A percentile compares a stretch with the other conserved stretches of the same genome.
These are phyloP conservation scores for Argyresthia albistria DNA, from an alignment of 2,888 invertebrate genomes.

Conservation along the genomic window DNA sequence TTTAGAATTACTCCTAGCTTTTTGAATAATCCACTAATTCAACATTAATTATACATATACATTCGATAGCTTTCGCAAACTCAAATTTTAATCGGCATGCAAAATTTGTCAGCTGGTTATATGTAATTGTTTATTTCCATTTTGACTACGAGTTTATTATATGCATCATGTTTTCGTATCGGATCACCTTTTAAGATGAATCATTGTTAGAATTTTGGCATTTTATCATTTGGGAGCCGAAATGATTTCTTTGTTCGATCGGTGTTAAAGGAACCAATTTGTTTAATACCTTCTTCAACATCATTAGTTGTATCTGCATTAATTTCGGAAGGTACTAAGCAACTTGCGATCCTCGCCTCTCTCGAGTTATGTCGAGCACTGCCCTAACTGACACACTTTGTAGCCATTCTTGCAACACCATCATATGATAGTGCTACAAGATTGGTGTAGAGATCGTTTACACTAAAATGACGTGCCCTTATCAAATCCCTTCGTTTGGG, in stretches of 20 bases:
- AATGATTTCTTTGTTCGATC: slow-evolving; percentile 42
- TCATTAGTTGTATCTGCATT: too few relatives aligned
- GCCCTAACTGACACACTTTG: too few relatives aligned
- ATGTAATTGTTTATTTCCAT: background rate
- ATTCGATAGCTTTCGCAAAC: background rate
- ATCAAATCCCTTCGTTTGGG: too few relatives aligned
- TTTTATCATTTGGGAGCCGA: slow-evolving; percentile 68
- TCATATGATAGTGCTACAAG: too few relatives aligned
- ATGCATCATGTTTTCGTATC: background rate
- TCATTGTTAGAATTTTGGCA: slow-evolving; percentile 41
- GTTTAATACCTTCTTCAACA: background rate
- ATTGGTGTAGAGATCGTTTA: too few relatives aligned
- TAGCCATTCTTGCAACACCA: too few relatives aligned
- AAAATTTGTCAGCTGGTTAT: slow-evolving; percentile 33
- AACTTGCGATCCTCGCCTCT: too few relatives aligned
- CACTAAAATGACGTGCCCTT: too few relatives aligned
- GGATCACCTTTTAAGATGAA: slow-evolving; percentile 10
- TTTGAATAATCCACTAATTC: background rate
- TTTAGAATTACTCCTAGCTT: slow-evolving; percentile 14
- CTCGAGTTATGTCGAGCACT: too few relatives aligned
- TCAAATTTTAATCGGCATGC: slow-evolving; percentile 23
- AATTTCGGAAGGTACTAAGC: too few relatives aligned
- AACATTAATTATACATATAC: too few relatives aligned
- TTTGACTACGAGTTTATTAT: background rate
- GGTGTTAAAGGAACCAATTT: slow-evolving; percentile 40